Base-by-base conservation (phyloP, 2,797 vertebrate species). In the Holocentrus rufus region DNA sequence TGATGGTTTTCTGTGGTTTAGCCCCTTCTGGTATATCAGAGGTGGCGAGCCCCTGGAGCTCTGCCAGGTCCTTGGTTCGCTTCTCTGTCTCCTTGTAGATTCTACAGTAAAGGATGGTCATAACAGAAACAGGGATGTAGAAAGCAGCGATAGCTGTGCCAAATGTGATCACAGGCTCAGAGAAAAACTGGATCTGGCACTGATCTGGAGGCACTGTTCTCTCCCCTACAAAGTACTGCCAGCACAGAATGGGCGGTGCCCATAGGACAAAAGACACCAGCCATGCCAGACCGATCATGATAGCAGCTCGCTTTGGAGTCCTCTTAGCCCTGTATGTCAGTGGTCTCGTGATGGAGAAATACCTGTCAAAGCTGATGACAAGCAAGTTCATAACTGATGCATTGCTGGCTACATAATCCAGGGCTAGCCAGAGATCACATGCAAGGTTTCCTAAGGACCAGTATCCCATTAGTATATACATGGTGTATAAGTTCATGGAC, bases 311-410 rank as follows among this genome's bases (percentile, higher is more conserved):
- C 86, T 91, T 98, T 10, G 97, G 97, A 0, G 98, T 99, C 68
- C 97, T 94, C 81, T 98, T 99, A 69, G 96, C 97, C 72, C 97
- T 94, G 81, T 99, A 99, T 0, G 98, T 99, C 85, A 99, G 91
- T 54, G 97, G 97, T 78, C 98, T 95, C 18, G 97, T 99, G 72
- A 99, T 97, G 64, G 98, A 99, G 92, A 99, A 99, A 82, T 98
- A 99, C 65, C 97, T 94, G 90, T 99, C 97, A 77, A 99, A 99
- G 85, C 98, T 99, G 87, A 99, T 99, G 70, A 98, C 97, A 7
- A 99, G 92, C 76, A 99, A 92, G 86, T 99, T 99, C 97, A 99
- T 99, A 75, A 99, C 98, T 0, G 98, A 99, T 57, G 98, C 98
- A 0, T 99, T 99, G 88, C 98, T 99, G 79, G 97, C 97, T 47